Conservation (phyloP, 2,888 invertebrate species). For the Limnephilus rhombicus region DNA sequence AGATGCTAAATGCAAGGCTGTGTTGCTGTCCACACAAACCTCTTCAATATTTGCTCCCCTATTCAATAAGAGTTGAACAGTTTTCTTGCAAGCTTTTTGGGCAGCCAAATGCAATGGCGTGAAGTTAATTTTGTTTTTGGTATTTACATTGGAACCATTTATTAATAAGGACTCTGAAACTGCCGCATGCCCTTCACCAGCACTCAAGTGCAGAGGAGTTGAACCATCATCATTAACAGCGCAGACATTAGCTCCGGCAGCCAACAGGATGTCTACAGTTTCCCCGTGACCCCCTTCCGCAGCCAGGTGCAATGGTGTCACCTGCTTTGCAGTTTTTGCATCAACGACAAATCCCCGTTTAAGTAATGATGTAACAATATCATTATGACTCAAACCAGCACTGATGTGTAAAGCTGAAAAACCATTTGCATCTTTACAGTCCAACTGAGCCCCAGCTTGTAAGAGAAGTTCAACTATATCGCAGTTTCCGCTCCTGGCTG, state of each 20-base stretch:
- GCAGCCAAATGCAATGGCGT: slow-evolving; percentile 1
- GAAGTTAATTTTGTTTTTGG: not conserved
- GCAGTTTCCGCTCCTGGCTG: not conserved
- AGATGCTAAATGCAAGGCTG: slow-evolving; percentile 14
- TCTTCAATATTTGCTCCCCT: not conserved
- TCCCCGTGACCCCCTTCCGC: not conserved
- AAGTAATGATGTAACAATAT: not conserved
- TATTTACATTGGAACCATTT: not conserved
- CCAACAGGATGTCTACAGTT: not conserved
- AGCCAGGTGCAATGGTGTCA: slow-evolving; percentile 16
- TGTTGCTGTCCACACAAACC: not conserved
- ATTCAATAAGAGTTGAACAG: not conserved
- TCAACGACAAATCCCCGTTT: not conserved
- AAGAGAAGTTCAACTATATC: not conserved
- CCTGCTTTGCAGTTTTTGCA: too few species aligned
- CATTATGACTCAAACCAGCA: not conserved
- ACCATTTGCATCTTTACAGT: not conserved
- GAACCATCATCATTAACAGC: not conserved
- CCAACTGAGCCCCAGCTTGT: not conserved
- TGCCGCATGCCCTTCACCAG: not conserved
- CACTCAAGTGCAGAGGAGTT: slow-evolving; percentile 18
- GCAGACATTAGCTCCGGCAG: not conserved
- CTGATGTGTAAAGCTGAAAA: not conserved
- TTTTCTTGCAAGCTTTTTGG: not conserved
- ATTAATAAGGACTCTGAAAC: not conserved